Evolutionary conservation across 2,888 invertebrate species (phyloP).

Genomic region (Charanyca ferruginea): DNA sequence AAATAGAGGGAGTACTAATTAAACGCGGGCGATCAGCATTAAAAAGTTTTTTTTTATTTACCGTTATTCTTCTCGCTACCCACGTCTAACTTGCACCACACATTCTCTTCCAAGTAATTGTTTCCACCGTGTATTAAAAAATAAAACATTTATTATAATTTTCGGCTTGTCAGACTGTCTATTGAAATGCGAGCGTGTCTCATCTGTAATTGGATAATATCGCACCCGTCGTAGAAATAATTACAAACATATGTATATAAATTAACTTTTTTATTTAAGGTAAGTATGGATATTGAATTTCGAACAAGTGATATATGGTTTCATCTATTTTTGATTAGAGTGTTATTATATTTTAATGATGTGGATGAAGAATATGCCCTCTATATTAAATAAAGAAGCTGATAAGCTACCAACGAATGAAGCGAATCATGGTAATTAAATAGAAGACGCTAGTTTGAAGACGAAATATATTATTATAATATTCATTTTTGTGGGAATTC

Average conservation of each 20-base stretch:
- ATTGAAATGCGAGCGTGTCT: constrained; percentile 89
- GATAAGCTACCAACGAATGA: background rate
- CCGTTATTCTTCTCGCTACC: constrained; percentile 39
- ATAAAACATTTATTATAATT: constrained; percentile 88
- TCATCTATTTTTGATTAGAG: constrained; percentile 60
- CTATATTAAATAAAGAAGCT: constrained; percentile 1
- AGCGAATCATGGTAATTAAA: constrained; percentile 1
- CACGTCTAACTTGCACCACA: constrained; percentile 56
- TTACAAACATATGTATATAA: constrained; percentile 69
- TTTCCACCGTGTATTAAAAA: constrained; percentile 83
- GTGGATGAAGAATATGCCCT: background rate
- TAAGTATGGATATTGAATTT: constrained; percentile 52
- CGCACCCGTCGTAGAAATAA: constrained; percentile 71
- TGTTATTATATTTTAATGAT: constrained; percentile 61
- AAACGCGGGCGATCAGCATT: too few species aligned
- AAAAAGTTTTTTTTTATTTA: too few species aligned
- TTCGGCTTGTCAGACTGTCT: constrained; percentile 88
- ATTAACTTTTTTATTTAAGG: constrained; percentile 64
- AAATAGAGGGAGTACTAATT: too few species aligned
- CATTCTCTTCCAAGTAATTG: constrained; percentile 76
- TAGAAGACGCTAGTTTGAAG: background rate
- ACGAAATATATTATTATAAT: too few species aligned
- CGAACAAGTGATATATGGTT: constrained; percentile 62
- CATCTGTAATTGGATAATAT: constrained; percentile 89
- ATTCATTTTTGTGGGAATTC: too few species aligned